Evolutionary conservation across 2,888 invertebrate genomes (phyloP), one percentile per base, ranked within the genome.

Genomic region (Eilema caniola): DNA sequence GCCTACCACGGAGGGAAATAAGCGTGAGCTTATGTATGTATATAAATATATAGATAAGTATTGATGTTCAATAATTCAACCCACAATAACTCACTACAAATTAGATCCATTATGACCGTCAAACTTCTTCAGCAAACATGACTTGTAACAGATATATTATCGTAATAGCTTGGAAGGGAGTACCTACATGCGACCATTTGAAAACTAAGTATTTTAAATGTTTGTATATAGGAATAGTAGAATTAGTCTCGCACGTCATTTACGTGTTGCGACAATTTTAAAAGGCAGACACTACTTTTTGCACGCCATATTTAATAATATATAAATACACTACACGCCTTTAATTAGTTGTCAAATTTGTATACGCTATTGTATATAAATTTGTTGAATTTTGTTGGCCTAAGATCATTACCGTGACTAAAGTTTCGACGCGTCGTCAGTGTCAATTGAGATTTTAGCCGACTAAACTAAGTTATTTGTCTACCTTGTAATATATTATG

Each of bases 321-420:
- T 76, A 65, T 80, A 77, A 69, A 80, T 77, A 83, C 73, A 77
- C 72, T 70, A 74, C 70, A 77, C 47, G 74, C 74, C 71, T 69
- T 75, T 82, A 79, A 79, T 72, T 73, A 76, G 75, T 76, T 77
- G 83, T 80, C 77, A 74, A 77, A 82, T 73, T 82, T 82, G 77
- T 77, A 77, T 76, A 73, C 68, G 25, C 65, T 65, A 74, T 82
- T 82, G 81, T 82, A 66, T 61, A 67, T 67, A 47, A 66, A 72
- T 71, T 75, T 78, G 71, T 62, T 70, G 71, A 75, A 75, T 73
- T 72, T 61, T 67, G 73, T 69, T 76, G 67, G 75, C 66, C 71
- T 78, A 73, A 79, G 69, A 70, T 65, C 66, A 73, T 41, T 73
- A 70, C 63, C 71, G 71, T 79, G 71, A 76, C 82, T 25, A 70